Conservation (phyloP, 2,113 vertebrate genomes). For the Oxyruncus cristatus region DNA sequence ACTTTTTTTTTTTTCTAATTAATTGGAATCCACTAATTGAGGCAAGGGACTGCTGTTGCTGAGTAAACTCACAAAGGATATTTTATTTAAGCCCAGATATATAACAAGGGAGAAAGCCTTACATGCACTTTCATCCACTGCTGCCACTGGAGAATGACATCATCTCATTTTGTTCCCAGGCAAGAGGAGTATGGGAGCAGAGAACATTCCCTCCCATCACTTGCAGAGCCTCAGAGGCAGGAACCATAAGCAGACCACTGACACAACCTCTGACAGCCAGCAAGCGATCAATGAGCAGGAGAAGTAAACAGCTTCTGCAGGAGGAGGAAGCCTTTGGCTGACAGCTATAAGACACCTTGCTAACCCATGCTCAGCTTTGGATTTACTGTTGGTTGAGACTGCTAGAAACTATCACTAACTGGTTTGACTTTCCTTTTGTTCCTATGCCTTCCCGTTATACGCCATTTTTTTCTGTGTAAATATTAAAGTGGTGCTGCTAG, state of each 20-base stretch:
- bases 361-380: background rate
- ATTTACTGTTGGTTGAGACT: background rate
- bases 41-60: background rate
- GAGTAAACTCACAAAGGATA: background rate
- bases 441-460: rapidly evolving
- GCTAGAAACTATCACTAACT: background rate
- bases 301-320: background rate
- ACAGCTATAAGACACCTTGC: background rate
- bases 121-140: background rate
- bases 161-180: background rate
- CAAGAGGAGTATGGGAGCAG: background rate
- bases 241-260: background rate
- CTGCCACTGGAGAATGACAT: background rate
- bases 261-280: rapidly evolving
- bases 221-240: background rate
- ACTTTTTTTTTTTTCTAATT: background rate
- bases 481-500: background rate
- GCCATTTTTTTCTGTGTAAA: background rate
- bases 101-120: background rate
- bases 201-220: background rate
- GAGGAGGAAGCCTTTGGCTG: background rate
- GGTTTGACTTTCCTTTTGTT: background rate
- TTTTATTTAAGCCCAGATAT: background rate
- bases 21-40: background rate
- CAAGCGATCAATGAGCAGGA: background rate